phyloP scores from a whole-genome alignment of 2,797 vertebrate species.

The Falco naumanni region DNA sequence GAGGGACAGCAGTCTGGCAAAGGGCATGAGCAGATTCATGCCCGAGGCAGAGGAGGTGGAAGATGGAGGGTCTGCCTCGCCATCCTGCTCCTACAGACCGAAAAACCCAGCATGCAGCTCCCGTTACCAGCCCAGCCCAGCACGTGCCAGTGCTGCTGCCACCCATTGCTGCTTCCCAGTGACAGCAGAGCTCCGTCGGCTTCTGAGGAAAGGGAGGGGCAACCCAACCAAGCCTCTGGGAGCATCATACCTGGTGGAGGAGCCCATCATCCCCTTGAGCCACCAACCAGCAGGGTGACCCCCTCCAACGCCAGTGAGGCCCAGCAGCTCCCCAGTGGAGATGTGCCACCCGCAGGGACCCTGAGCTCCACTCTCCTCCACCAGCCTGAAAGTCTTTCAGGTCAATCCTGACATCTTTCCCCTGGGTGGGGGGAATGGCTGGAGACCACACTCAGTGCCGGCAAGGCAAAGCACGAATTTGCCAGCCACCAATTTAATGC shows the following conservation, averaged over 20 bases:
- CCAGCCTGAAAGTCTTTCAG: neutral
- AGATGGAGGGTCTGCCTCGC: neutral
- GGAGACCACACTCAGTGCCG: neutral
- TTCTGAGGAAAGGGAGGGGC: neutral
- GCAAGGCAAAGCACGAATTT: neutral
- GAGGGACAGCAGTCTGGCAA: neutral
- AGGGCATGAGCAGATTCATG: neutral
- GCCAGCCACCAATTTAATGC: neutral
- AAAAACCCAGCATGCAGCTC: neutral
- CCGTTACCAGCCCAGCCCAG: neutral
- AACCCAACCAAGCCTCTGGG: neutral
- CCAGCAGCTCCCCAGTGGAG: neutral
- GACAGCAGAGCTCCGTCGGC: neutral
- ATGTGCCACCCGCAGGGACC: neutral
- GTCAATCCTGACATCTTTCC: neutral
- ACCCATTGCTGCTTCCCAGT: neutral
- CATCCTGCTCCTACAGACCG: neutral
- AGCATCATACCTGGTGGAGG: neutral
- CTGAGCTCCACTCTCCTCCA: neutral
- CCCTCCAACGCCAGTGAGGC: neutral
- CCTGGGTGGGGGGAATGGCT: rapidly evolving
- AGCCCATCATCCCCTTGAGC: neutral
- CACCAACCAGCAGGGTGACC: neutral
- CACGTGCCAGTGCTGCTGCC: neutral
- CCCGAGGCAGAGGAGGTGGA: neutral